Evolutionary conservation across 2,797 vertebrate genomes (phyloP).

Genomic region (Natrix natrix): DNA sequence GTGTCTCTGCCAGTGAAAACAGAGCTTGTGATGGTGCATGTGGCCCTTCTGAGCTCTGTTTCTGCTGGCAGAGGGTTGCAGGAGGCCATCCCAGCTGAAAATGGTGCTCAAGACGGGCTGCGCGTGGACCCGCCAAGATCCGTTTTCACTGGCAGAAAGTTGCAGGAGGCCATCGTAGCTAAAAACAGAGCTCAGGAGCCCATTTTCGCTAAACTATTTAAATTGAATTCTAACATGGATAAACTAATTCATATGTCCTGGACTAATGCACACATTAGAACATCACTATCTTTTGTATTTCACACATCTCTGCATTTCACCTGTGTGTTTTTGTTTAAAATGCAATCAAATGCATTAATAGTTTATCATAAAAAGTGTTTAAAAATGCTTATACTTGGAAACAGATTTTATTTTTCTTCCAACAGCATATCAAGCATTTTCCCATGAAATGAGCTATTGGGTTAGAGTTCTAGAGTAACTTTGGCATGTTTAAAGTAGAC

Average conservation of each 20-base stretch:
- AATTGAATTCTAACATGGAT: not conserved
- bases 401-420: not conserved
- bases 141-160: too few species aligned
- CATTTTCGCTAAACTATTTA: not conserved
- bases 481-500: not conserved
- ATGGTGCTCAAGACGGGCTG: too few species aligned
- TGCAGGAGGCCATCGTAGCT: too few species aligned
- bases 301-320: not conserved
- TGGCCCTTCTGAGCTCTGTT: too few species aligned
- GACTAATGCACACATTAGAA: not conserved
- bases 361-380: not conserved
- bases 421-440: not conserved
- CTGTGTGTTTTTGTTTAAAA: not conserved
- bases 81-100: too few species aligned
- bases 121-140: too few species aligned
- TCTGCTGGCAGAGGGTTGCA: too few species aligned
- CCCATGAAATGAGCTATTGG: not conserved
- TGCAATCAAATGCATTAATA: not conserved
- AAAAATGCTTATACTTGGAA: not conserved
- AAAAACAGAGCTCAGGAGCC: too few species aligned
- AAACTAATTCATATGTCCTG: not conserved
- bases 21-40: too few species aligned
- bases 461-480: not conserved
- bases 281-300: not conserved
- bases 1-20: too few species aligned